Percentiles rank a stretch among this genome's conserved stretches.
These are phyloP conservation scores for Aphodius granarius DNA, from an alignment of 2,888 invertebrate species.

Conservation along the genomic window DNA sequence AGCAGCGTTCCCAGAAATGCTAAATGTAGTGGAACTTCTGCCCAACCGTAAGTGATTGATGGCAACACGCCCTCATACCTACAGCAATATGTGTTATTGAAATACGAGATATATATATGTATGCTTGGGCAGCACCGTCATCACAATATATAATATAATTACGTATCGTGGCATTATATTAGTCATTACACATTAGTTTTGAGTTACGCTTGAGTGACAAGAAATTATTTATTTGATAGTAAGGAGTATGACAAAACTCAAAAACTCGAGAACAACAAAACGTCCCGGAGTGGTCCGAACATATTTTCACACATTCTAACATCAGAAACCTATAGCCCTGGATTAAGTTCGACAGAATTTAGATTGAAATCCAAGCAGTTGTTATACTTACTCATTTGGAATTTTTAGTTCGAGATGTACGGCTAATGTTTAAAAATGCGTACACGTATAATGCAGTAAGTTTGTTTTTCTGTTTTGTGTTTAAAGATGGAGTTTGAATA, in stretches of 20 bases:
- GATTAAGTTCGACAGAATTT: constrained; percentile 81
- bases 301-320: too few species aligned
- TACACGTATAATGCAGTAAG: constrained; percentile 81
- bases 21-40: constrained; percentile 56
- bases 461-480: too few species aligned
- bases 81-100: constrained; percentile 54
- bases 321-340: constrained; percentile 83
- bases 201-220: neutral
- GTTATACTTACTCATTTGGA: constrained; percentile 75
- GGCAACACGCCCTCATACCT: constrained; percentile 53
- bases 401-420: constrained; percentile 78
- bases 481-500: constrained; percentile 2
- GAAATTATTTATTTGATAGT: too few species aligned
- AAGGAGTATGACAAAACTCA: too few species aligned
- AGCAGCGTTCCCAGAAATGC: constrained; percentile 41
- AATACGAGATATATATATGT: constrained; percentile 47
- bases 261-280: too few species aligned
- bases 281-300: too few species aligned
- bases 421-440: constrained; percentile 87
- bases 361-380: constrained; percentile 67
- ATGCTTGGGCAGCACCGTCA: neutral
- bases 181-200: neutral
- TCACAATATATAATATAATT: neutral
- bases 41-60: constrained; percentile 56
- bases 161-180: neutral